Percentiles rank a stretch among this genome's conserved stretches.
phyloP scores from a whole-genome alignment of 2,797 vertebrate genomes.

The Fundulus diaphanus region DNA sequence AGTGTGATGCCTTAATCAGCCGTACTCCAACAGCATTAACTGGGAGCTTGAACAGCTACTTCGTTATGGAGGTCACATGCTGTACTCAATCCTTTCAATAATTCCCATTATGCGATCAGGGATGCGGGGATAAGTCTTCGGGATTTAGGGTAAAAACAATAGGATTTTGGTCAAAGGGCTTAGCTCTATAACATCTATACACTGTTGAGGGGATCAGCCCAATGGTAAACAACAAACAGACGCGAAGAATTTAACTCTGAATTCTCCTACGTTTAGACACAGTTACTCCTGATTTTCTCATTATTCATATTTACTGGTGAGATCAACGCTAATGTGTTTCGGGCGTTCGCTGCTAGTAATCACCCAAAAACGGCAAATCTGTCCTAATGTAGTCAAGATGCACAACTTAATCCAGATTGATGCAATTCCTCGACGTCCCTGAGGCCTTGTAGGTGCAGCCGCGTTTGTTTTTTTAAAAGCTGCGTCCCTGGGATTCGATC shows the following conservation, averaged over 20 bases:
- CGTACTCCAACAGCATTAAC: conserved; percentile 7
- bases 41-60: conserved; percentile 13
- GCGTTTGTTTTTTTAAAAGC: not conserved
- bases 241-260: conserved; percentile 30
- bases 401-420: not conserved
- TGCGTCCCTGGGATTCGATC: not conserved
- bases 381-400: not conserved
- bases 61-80: conserved; percentile 72
- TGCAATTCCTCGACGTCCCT: not conserved
- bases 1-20: conserved; percentile 18
- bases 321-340: not conserved
- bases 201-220: conserved; percentile 48
- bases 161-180: conserved; percentile 66
- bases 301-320: not conserved
- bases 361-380: not conserved
- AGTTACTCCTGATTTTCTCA: not conserved
- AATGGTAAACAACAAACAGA: conserved; percentile 54
- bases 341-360: not conserved
- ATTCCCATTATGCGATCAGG: conserved; percentile 64
- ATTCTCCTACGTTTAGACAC: conserved; percentile 22
- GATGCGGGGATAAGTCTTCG: conserved; percentile 64
- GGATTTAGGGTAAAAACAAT: conserved; percentile 68
- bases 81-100: conserved; percentile 75
- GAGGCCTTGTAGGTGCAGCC: not conserved
- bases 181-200: conserved; percentile 41